A percentile compares a stretch with the other conserved stretches of the same genome.
phyloP scores from a whole-genome alignment of 2,113 vertebrate species.

The Calyptommatus sinebrachiatus region DNA sequence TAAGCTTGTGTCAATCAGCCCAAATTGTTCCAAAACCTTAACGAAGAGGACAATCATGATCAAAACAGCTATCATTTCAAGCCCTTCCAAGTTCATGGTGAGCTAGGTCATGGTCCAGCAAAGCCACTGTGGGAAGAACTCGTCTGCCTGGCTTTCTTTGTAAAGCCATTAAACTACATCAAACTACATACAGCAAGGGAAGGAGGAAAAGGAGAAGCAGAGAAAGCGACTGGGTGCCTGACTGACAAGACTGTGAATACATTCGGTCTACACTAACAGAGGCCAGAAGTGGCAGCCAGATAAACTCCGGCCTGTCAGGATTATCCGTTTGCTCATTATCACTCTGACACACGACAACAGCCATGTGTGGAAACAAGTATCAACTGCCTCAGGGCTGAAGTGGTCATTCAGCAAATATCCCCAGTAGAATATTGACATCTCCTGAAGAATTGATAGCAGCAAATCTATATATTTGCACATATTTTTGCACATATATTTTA shows the following conservation, averaged over 20 bases:
- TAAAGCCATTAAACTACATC: constrained; percentile 81
- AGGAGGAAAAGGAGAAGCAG: constrained; percentile 55
- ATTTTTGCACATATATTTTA: too few species aligned
- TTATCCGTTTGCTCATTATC: constrained; percentile 54
- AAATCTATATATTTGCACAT: too few species aligned
- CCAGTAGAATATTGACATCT: constrained; percentile 12
- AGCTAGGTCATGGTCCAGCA: constrained; percentile 82
- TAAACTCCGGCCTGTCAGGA: constrained; percentile 56
- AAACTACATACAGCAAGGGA: constrained; percentile 66
- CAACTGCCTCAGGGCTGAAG: constrained; percentile 42
- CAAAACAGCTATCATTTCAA: constrained; percentile 97
- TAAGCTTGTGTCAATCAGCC: constrained; percentile 88
- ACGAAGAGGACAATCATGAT: constrained; percentile 94
- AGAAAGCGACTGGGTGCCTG: constrained; percentile 58
- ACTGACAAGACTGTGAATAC: constrained; percentile 47
- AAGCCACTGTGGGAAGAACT: constrained; percentile 69
- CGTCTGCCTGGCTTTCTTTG: constrained; percentile 67
- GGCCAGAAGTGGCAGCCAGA: constrained; percentile 64
- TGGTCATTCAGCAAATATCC: constrained; percentile 43
- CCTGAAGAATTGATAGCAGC: constrained; percentile 28
- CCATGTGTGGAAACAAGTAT: constrained; percentile 43
- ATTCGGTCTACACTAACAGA: constrained; percentile 55
- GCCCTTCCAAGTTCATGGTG: constrained; percentile 96
- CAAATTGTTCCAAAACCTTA: constrained; percentile 96
- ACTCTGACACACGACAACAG: constrained; percentile 46